These are phyloP conservation scores for Bombyx mori DNA, from an alignment of 1,140 invertebrate species.

Conservation along the genomic window DNA sequence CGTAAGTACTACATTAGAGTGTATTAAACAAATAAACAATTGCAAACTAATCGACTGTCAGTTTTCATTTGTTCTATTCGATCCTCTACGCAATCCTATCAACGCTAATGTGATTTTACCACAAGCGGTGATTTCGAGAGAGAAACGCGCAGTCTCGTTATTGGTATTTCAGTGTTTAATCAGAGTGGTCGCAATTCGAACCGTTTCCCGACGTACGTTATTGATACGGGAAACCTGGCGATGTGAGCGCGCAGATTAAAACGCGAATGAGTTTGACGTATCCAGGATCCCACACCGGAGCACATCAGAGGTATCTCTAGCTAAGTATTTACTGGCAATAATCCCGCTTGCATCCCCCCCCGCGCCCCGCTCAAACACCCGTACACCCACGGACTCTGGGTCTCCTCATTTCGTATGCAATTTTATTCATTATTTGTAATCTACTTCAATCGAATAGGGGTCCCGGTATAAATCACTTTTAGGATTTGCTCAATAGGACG, in stretches of 20 bases:
- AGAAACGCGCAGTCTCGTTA: too few relatives aligned
- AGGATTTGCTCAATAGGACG: constrained; percentile 53
- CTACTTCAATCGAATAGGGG: constrained; percentile 63
- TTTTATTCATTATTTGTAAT: constrained; percentile 72
- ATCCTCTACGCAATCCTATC: too few relatives aligned
- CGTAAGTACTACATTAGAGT: too few relatives aligned
- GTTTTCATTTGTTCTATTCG: too few relatives aligned
- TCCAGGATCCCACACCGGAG: constrained; percentile 16
- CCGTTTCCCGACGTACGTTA: too few relatives aligned
- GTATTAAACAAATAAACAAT: too few relatives aligned
- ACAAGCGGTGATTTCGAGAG: too few relatives aligned
- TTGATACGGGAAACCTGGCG: too few relatives aligned
- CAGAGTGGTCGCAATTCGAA: too few relatives aligned
- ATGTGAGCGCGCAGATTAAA: constrained; percentile 21
- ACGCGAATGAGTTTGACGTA: constrained; percentile 26
- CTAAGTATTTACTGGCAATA: constrained; percentile 54
- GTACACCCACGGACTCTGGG: constrained; percentile 43
- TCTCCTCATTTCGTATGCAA: constrained; percentile 67
- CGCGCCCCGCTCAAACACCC: constrained; percentile 47
- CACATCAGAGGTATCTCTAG: constrained; percentile 25
- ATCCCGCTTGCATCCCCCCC: constrained; percentile 23
- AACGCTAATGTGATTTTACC: too few relatives aligned
- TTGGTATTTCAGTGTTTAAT: too few relatives aligned
- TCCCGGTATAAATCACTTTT: constrained; percentile 65
- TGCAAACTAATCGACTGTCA: too few relatives aligned